Conservation (phyloP, 2,797 vertebrate species). For the Ciconia nigra region DNA sequence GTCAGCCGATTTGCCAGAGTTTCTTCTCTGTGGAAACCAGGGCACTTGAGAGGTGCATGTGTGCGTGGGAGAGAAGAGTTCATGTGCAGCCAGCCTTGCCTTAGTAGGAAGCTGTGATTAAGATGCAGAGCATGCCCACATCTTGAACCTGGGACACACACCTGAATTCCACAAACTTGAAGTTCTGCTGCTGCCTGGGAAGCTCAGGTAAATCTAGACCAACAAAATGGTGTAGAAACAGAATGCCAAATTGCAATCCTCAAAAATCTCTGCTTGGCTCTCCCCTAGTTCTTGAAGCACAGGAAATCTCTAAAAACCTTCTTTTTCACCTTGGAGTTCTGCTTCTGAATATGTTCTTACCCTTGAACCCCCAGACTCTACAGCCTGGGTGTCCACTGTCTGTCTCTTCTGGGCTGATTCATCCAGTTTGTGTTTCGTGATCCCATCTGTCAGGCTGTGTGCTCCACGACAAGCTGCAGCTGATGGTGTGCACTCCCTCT, state of each 20-base stretch:
- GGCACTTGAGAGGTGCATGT: not conserved
- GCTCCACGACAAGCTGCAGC: not conserved
- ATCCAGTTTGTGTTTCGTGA: not conserved
- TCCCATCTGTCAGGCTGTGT: not conserved
- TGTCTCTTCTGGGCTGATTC: not conserved
- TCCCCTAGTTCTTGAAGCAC: not conserved
- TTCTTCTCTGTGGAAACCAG: not conserved
- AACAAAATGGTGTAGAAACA: not conserved
- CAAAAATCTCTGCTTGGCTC: not conserved
- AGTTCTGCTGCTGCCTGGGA: not conserved
- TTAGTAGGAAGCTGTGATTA: not conserved
- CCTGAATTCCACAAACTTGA: not conserved
- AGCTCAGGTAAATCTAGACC: not conserved
- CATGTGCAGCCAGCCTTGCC: not conserved
- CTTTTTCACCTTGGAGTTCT: not conserved
- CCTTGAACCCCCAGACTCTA: not conserved
- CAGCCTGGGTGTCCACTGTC: rapidly evolving
- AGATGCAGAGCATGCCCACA: not conserved
- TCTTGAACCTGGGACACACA: not conserved
- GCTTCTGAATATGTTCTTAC: not conserved
- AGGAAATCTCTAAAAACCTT: not conserved
- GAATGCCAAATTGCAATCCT: not conserved
- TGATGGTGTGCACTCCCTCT: not conserved
- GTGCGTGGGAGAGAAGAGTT: rapidly evolving
- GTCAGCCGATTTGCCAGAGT: not conserved